Base-by-base conservation (phyloP, 2,113 vertebrate genomes). In the Cricetomys ansorgei region DNA sequence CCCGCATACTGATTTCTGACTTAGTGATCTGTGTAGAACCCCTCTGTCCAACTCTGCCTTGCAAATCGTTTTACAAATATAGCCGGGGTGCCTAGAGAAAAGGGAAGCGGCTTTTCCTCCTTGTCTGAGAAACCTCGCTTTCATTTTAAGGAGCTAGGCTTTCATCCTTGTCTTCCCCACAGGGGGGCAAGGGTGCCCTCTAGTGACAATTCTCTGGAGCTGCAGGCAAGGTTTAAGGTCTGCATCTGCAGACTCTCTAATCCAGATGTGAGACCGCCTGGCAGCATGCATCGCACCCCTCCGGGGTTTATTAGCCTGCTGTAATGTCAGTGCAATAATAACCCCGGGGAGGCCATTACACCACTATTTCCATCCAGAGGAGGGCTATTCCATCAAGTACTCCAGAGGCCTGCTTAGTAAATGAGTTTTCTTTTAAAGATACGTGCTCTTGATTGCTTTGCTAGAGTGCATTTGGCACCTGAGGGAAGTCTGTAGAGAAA, bases 381-480 rank as follows among this genome's bases (percentile, higher is more conserved):
- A 95, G 90, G 95, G 93, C 77, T 75, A 67, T 88, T 93, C 87
- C 90, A 67, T 62, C 96, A 76, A 80, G 59, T 55, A 88, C 84
- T 94, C 94, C 89, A 73, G 97, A 88, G 90, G 85, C 88, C 92
- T 90, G 88, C 92, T 94, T 92, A 90, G 83, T 81, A 96, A 97
- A 90, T 77, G 93, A 96, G 69, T 89, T 96, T 97, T 96, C 93
- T 96, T 94, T 96, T 77, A 84, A 92, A 96, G 96, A 90, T 53
- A 40, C 3, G 1, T 88, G 64, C 79, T 4, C 87, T 95, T 76
- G 93, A 89, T 95, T 76, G 79, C 87, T 87, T 91, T 77, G 73
- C 87, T 70, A 21, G 65, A 77, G 69, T 27, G 8, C 31, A 12
- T 76, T 93, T 5, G 0, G 50, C n/a, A 50, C 55, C 7, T 5